A percentile compares a stretch with the other conserved stretches of the same genome.
Conservation (phyloP, 2,888 invertebrate species). For the Phoronis australis region DNA sequence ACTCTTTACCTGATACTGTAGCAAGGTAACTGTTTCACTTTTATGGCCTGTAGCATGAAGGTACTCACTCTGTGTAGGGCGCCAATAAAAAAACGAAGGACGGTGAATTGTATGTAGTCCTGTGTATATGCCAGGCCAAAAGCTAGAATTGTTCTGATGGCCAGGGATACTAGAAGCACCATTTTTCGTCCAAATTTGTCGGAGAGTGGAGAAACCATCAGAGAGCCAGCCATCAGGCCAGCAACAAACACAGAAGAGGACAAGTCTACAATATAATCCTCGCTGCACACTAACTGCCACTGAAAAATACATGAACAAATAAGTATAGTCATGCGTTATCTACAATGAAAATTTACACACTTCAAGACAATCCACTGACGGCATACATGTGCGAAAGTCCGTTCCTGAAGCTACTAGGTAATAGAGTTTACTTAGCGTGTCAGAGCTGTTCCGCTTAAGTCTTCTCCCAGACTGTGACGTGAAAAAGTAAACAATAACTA, state of each 20-base stretch:
- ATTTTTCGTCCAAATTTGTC: slow-evolving; percentile 35
- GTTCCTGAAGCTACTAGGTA: no score
- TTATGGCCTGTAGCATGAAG: no score
- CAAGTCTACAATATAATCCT: slow-evolving; percentile 29
- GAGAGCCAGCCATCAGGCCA: slow-evolving; percentile 30
- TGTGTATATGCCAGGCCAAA: slow-evolving; percentile 21
- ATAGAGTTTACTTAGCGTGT: no score
- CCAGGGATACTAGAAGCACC: slow-evolving; percentile 24
- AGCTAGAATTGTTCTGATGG: slow-evolving; percentile 28
- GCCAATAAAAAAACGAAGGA: slow-evolving; percentile 31
- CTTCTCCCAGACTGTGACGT: no score
- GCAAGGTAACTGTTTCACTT: no score
- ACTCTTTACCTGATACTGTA: no score
- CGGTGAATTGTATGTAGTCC: slow-evolving; percentile 24
- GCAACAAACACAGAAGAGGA: slow-evolving; percentile 38
- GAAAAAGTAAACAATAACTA: no score
- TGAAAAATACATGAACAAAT: no score
- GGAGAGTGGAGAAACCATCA: slow-evolving; percentile 28
- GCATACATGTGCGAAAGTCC: no score
- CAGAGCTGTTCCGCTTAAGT: no score
- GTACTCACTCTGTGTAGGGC: slow-evolving; percentile 34
- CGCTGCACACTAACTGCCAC: slow-evolving; percentile 38
- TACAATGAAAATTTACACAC: no score
- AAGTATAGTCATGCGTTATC: no score
- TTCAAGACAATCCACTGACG: neutral